Conservation (phyloP, 2,888 invertebrate species). For the Selenia dentaria region DNA sequence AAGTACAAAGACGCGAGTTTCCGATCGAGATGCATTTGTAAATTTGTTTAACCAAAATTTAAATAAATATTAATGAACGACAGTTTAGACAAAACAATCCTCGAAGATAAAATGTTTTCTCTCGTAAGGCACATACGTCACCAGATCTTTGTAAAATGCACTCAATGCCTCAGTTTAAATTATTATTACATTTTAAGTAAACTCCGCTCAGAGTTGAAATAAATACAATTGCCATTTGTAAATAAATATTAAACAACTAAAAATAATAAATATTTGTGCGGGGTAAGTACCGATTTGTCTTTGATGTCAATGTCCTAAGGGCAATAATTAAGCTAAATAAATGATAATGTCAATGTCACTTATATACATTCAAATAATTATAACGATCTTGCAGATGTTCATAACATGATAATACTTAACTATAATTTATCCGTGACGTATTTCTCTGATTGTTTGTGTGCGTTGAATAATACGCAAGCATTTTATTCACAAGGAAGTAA, state of each 20-base stretch:
- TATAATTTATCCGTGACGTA: no score
- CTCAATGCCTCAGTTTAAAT: constrained; percentile 38
- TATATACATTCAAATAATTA: constrained; percentile 18
- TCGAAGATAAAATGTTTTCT: not conserved
- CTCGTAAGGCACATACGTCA: constrained; percentile 33
- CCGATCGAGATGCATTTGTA: constrained; percentile 57
- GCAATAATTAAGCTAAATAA: constrained; percentile 24
- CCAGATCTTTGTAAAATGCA: constrained; percentile 45
- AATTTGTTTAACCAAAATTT: constrained; percentile 30
- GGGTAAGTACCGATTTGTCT: constrained; percentile 70
- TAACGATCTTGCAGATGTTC: constrained; percentile 8
- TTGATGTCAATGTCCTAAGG: constrained; percentile 29
- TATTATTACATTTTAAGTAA: constrained; percentile 67
- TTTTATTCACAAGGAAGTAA: no score
- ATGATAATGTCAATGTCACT: constrained; percentile 11
- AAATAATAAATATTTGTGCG: constrained; percentile 69
- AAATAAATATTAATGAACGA: constrained; percentile 13
- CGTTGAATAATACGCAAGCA: no score
- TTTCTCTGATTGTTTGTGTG: no score
- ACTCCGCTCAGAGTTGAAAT: constrained; percentile 63
- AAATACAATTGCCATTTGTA: constrained; percentile 62
- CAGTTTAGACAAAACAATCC: constrained; percentile 2
- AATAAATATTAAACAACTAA: constrained; percentile 61
- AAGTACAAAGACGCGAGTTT: constrained; percentile 61
- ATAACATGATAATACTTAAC: not conserved